phyloP scores from a whole-genome alignment of 2,113 vertebrate species.

The Dissostichus mawsoni region DNA sequence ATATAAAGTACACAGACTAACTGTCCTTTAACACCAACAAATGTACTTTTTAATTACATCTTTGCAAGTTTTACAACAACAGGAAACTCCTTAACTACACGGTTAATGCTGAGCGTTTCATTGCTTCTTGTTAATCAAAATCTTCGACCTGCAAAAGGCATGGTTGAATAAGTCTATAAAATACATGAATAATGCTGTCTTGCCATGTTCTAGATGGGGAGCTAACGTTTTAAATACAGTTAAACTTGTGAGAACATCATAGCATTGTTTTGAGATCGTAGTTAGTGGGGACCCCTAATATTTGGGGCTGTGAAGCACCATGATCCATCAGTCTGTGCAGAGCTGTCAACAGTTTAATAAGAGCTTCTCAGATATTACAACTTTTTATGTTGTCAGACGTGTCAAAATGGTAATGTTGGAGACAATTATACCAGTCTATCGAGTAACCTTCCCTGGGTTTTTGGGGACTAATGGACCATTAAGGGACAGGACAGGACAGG shows the following conservation, averaged over 20 bases:
- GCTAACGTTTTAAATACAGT: neutral
- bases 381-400: neutral
- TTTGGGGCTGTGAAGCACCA: neutral
- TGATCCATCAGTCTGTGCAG: neutral
- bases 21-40: neutral
- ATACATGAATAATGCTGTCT: neutral
- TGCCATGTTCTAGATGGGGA: neutral
- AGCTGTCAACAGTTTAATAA: constrained; percentile 16
- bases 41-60: neutral
- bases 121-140: neutral
- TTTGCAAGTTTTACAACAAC: neutral
- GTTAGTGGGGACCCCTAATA: neutral
- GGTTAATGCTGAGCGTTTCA: neutral
- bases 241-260: neutral
- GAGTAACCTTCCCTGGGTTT: neutral
- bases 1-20: neutral
- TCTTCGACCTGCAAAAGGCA: neutral
- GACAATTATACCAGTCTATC: neutral
- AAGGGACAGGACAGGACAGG: neutral
- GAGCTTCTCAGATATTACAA: neutral
- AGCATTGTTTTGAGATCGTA: neutral
- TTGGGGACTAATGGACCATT: neutral
- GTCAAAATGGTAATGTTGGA: neutral
- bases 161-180: neutral
- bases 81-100: neutral